Evolutionary conservation across 1,140 invertebrate species (phyloP).

Genomic region (Colletes gigas): DNA sequence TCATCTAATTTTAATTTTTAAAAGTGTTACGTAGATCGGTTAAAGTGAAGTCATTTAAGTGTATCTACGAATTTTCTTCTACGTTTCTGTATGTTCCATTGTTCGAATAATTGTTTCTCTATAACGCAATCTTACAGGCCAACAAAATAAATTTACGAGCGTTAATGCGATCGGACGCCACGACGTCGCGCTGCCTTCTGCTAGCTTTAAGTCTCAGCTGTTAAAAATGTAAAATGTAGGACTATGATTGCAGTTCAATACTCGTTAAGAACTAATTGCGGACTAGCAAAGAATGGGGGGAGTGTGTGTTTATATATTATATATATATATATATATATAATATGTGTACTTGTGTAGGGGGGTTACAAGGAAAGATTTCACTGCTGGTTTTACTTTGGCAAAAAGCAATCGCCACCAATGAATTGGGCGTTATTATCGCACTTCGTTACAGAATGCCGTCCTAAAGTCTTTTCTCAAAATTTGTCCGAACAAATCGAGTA

Average conservation of each 20-base stretch:
- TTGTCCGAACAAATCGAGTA: background rate
- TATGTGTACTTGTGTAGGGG: too few relatives aligned
- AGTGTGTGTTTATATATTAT: background rate
- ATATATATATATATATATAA: background rate
- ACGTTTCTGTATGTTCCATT: too few relatives aligned
- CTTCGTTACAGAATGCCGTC: conserved; percentile 29
- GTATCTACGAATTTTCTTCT: too few relatives aligned
- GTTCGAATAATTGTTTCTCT: too few relatives aligned
- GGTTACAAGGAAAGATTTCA: conserved; percentile 39
- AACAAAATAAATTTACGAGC: conserved; percentile 2
- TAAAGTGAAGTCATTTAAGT: too few relatives aligned
- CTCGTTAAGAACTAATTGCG: conserved; percentile 56
- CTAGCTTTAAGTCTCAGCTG: conserved; percentile 29
- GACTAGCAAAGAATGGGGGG: conserved; percentile 57
- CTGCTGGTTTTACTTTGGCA: conserved; percentile 60
- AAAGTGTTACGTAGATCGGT: too few relatives aligned
- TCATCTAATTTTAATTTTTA: too few relatives aligned
- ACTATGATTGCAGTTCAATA: conserved; percentile 46
- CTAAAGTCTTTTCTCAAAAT: conserved; percentile 13
- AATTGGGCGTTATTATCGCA: conserved; percentile 20
- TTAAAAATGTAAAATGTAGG: conserved; percentile 53
- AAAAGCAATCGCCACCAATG: conserved; percentile 52
- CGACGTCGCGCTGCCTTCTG: conserved; percentile 16
- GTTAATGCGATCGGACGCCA: conserved; percentile 32
- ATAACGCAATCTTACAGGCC: too few relatives aligned